Conservation (phyloP, 2,797 vertebrate genomes). For the Enteromius paludinosus region DNA sequence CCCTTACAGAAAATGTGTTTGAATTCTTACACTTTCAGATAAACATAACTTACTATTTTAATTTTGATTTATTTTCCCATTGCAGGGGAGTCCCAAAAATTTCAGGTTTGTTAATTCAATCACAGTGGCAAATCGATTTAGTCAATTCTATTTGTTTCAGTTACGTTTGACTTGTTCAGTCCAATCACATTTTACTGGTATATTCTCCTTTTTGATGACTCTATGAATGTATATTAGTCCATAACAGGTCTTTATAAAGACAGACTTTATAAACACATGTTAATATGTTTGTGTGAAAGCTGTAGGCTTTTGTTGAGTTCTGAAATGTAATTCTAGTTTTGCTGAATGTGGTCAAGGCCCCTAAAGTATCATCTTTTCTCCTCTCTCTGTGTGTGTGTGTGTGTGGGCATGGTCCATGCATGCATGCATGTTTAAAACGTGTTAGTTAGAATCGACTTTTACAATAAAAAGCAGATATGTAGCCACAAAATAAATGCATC, state of each 20-base stretch:
- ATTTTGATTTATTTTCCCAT: no score
- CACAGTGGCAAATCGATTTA: conserved; percentile 76
- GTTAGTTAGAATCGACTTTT: not conserved
- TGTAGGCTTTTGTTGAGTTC: conserved; percentile 6
- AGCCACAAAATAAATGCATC: conserved; percentile 2
- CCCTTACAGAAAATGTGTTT: no score
- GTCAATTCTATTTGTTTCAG: conserved; percentile 76
- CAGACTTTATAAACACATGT: conserved; percentile 63
- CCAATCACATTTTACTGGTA: conserved; percentile 71
- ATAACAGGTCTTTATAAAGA: not conserved
- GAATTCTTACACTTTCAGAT: no score
- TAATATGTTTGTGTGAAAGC: conserved; percentile 20
- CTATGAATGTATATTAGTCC: not conserved
- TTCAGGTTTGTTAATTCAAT: conserved; percentile 68
- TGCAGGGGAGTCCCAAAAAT: no score
- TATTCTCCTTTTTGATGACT: not conserved
- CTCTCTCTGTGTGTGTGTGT: not conserved
- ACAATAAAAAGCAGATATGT: conserved; percentile 6
- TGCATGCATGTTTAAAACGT: not conserved
- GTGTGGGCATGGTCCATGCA: not conserved
- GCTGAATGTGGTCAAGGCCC: not conserved
- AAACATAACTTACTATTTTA: no score
- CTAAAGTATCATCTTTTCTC: not conserved
- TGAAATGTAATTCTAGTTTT: not conserved
- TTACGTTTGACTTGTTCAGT: conserved; percentile 69